Evolutionary conservation across 2,888 invertebrate genomes (phyloP), one percentile per base, ranked within the genome.

Genomic region (Acanthopleura granulata): DNA sequence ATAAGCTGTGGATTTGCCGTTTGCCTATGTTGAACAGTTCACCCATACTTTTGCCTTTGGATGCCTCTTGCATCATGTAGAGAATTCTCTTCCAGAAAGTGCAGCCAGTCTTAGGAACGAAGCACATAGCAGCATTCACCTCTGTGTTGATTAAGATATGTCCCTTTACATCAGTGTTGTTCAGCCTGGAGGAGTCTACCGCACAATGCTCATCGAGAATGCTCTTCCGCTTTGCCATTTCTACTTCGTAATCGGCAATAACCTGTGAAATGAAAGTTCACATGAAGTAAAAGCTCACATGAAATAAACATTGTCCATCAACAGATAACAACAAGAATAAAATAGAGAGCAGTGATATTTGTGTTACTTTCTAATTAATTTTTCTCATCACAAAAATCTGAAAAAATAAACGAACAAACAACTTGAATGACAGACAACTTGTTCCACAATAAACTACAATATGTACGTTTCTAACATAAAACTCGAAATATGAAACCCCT

Each of bases 81-180:
- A 85, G 77, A 1, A 84, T 73, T 12, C 83, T 73, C n/a, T 80
- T 79, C 83, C 83, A 85, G 61, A 81, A 79, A 0, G 85, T 84
- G 72, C 83, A 83, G 0, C 84, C 85, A 0, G 79, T 81, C 62
- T 85, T 85, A 0, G 81, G 83, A 0, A 85, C 79, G 6, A 79
- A 76, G 73, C 85, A 85, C 74, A 82, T 84, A 0, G 81, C 75
- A 12, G 83, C 71, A 14, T 77, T 74, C 29, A 27, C 29, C 16
- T 22, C 16, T 6, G 29, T 27, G 29, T 27, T 66, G 16, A 66
- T 66, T 16, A 66, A 27, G 29, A 66, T 66, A 25, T 66, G 66
- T 3, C 29, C 29, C 27, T 25, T 66, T 6, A 27, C 66, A 27
- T 66, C 27, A 22, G 22, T 16, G 66, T 25, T 22, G 25, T 27